Evolutionary conservation across 2,797 vertebrate genomes (phyloP).

Genomic region (Platyrinchus mystaceus): DNA sequence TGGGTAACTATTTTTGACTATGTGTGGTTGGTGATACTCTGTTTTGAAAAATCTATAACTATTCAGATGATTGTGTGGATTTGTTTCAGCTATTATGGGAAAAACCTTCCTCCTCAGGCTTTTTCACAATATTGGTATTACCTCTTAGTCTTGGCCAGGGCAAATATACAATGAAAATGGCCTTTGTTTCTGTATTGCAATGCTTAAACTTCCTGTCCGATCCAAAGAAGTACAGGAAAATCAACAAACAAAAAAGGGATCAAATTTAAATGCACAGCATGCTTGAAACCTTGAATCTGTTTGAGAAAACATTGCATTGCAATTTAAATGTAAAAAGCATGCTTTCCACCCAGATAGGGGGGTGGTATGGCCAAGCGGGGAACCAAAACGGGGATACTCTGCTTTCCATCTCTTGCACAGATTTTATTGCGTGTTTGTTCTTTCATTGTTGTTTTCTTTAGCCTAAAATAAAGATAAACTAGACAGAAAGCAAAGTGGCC

Average conservation of each 20-base stretch:
- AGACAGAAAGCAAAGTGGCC: slow-evolving; percentile 61
- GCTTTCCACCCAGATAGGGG: neutral
- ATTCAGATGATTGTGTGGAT: neutral
- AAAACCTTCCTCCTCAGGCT: neutral
- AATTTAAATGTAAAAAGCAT: slow-evolving; percentile 14
- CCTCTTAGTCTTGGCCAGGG: slow-evolving; percentile 19
- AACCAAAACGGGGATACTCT: neutral
- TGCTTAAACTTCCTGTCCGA: slow-evolving; percentile 34
- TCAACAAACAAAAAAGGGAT: slow-evolving; percentile 41
- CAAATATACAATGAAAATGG: slow-evolving; percentile 19
- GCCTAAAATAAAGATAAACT: slow-evolving; percentile 66
- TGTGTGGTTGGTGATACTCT: neutral
- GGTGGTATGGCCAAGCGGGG: neutral
- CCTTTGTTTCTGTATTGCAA: slow-evolving; percentile 21
- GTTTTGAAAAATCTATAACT: neutral
- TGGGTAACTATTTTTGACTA: neutral
- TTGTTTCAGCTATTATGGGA: neutral
- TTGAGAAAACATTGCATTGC: neutral
- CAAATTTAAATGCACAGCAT: slow-evolving; percentile 45
- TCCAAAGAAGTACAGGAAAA: neutral
- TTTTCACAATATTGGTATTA: slow-evolving; percentile 7
- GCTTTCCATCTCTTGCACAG: slow-evolving; percentile 28
- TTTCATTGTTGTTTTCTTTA: slow-evolving; percentile 59
- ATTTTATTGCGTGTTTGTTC: slow-evolving; percentile 30
- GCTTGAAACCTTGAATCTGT: slow-evolving; percentile 4